phyloP scores from a whole-genome alignment of 2,888 invertebrate species.

The Odontothrips loti region DNA sequence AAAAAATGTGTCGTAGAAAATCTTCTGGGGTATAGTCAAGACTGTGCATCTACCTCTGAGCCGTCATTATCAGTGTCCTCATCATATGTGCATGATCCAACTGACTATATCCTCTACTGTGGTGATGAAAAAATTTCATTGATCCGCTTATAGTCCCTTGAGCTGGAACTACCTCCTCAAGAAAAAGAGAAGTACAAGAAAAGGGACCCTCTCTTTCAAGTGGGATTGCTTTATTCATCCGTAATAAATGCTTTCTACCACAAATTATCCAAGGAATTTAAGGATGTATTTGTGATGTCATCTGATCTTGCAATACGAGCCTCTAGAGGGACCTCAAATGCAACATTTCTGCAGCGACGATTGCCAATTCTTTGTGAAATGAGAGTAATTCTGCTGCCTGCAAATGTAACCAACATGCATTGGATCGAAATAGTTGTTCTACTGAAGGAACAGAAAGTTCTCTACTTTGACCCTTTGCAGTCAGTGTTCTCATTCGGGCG shows the following conservation, averaged over 20 bases:
- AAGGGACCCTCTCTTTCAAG: neutral
- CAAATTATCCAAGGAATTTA: neutral
- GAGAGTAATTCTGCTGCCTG: neutral
- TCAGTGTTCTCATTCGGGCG: too few relatives aligned
- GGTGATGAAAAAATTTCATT: neutral
- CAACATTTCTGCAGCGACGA: neutral
- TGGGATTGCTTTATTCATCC: neutral
- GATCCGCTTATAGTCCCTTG: neutral
- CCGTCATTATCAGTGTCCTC: neutral
- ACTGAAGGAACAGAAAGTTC: neutral
- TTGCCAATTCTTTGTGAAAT: neutral
- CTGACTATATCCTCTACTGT: neutral
- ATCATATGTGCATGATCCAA: neutral
- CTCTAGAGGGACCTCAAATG: neutral
- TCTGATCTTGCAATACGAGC: neutral
- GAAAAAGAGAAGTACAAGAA: neutral
- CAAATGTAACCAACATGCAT: neutral
- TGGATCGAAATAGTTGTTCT: neutral
- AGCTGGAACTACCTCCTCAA: neutral
- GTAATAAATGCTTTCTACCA: neutral
- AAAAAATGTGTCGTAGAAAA: neutral
- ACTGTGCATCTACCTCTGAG: neutral
- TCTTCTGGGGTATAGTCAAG: neutral
- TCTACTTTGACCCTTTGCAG: slow-evolving; percentile 3
- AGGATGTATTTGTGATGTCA: slow-evolving; percentile 12